These are phyloP conservation scores for Corythaixoides concolor DNA, from an alignment of 2,113 vertebrate species.

Conservation along the genomic window DNA sequence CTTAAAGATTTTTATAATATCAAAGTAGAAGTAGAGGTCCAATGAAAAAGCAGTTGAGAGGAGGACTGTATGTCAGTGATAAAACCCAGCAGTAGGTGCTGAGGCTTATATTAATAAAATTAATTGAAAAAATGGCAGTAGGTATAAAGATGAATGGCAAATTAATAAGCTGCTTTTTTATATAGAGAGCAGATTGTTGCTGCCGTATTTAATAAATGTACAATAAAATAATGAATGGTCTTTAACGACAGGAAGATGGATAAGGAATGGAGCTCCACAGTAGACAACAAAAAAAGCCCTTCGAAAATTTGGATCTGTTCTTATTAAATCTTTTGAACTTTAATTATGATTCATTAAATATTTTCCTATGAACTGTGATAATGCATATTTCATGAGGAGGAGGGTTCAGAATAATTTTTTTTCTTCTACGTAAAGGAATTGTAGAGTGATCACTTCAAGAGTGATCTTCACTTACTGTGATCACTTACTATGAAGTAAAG, in stretches of 20 bases:
- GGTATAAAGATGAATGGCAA: background rate
- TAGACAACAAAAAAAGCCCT: background rate
- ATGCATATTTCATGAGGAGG: background rate
- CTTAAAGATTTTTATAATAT: background rate
- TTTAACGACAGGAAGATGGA: background rate
- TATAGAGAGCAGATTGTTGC: background rate
- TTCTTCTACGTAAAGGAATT: background rate
- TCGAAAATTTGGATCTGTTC: background rate
- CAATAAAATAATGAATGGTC: background rate
- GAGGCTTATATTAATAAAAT: background rate
- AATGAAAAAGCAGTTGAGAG: background rate
- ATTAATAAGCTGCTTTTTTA: background rate
- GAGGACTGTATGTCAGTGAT: background rate
- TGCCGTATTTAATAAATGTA: background rate
- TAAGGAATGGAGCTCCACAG: background rate
- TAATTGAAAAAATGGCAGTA: background rate
- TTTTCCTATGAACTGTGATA: background rate
- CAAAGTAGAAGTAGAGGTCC: background rate
- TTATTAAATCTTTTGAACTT: background rate
- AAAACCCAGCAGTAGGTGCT: background rate
- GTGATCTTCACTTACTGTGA: background rate
- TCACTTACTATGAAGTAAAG: background rate
- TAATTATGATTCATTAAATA: background rate
- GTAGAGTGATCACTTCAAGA: background rate
- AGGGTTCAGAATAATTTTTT: background rate